Conservation (phyloP, 2,113 vertebrate genomes). For the Tragelaphus strepsiceros region DNA sequence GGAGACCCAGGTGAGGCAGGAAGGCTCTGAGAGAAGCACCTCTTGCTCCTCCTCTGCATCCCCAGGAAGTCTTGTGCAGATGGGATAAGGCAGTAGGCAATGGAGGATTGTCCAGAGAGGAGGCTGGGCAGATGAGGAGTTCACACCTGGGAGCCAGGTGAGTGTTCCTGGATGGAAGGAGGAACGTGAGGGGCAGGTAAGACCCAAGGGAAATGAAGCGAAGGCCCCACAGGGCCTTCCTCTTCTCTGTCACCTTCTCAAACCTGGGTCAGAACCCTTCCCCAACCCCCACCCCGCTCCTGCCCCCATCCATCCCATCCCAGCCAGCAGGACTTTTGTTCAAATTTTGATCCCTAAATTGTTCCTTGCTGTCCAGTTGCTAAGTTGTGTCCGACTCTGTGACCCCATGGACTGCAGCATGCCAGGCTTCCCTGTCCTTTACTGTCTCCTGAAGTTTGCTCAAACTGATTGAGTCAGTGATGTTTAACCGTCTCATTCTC, state of each 20-base stretch:
- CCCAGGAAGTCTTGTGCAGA: not conserved
- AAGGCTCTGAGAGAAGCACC: not conserved
- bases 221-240: not conserved
- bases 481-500: not conserved
- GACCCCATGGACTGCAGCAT: not conserved
- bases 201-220: not conserved
- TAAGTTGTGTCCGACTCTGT: not conserved
- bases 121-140: not conserved
- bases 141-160: not conserved
- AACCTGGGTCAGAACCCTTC: not conserved
- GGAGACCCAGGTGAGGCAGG: not conserved
- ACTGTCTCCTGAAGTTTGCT: not conserved
- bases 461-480: not conserved
- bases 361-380: not conserved
- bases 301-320: not conserved
- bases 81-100: rapidly evolving
- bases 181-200: not conserved
- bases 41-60: not conserved
- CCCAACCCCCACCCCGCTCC: rapidly evolving
- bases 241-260: not conserved
- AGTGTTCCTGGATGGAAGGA: not conserved
- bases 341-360: not conserved
- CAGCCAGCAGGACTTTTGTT: not conserved
- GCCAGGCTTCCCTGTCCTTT: not conserved
- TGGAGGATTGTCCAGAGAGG: not conserved